Percentiles rank a stretch among this genome's conserved stretches.
phyloP scores from a whole-genome alignment of 2,888 invertebrate species.

The Augiades crinisus region DNA sequence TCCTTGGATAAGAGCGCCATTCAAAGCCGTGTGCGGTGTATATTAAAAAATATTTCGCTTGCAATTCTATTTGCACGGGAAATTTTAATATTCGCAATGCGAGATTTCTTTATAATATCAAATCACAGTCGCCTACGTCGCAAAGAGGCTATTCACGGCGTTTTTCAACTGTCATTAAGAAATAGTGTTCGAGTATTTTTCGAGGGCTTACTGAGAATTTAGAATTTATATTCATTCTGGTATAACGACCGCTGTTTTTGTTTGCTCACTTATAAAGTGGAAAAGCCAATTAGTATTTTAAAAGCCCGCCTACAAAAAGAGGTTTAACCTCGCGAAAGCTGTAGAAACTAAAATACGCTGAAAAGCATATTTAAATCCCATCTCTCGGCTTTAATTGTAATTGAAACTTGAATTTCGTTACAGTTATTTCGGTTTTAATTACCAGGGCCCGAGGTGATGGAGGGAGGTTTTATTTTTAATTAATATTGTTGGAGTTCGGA shows the following conservation, averaged over 20 bases:
- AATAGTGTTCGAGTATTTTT: constrained; percentile 21
- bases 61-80: constrained; percentile 38
- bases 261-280: constrained; percentile 3
- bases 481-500: constrained; percentile 49
- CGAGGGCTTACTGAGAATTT: constrained; percentile 19
- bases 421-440: constrained; percentile 61
- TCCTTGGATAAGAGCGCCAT: constrained; percentile 45
- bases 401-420: constrained; percentile 52
- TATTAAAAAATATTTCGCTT: constrained; percentile 54
- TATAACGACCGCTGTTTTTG: constrained; percentile 19
- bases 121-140: constrained; percentile 15
- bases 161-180: constrained; percentile 25
- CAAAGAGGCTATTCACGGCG: constrained; percentile 17
- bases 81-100: constrained; percentile 31
- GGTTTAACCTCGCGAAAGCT: constrained; percentile 11
- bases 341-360: constrained; percentile 25
- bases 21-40: constrained; percentile 46
- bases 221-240: constrained; percentile 19
- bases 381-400: constrained; percentile 44
- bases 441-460: constrained; percentile 42
- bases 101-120: constrained; percentile 24
- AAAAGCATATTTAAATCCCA: constrained; percentile 36
- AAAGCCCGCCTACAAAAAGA: constrained; percentile 20
- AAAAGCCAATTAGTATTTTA: constrained; percentile 29
- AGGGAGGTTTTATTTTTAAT: constrained; percentile 61